Evolutionary conservation across 2,113 vertebrate species (phyloP).

Genomic region (Mesocricetus auratus): DNA sequence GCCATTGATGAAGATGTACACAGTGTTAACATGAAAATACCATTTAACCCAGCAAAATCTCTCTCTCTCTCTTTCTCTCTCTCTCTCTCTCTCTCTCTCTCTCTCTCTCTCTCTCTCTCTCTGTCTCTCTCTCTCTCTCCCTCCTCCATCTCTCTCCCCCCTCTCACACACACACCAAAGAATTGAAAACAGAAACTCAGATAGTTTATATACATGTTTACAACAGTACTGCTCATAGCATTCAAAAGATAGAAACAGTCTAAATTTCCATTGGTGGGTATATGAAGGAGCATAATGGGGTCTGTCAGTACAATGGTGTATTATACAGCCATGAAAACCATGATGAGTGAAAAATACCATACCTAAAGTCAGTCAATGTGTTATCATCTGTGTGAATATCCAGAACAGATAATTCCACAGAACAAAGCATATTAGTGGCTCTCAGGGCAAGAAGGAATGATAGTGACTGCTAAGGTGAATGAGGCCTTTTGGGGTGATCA

Average conservation of each 20-base stretch:
- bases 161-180: not conserved
- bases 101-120: no score
- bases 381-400: not conserved
- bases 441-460: not conserved
- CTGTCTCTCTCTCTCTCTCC: no score
- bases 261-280: not conserved
- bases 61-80: no score
- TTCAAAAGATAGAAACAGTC: not conserved
- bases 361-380: rapidly evolving
- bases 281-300: not conserved
- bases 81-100: no score
- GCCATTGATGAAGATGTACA: not conserved
- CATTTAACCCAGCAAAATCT: not conserved
- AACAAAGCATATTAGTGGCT: not conserved
- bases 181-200: not conserved
- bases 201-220: not conserved
- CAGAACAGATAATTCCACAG: not conserved
- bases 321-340: not conserved
- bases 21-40: not conserved
- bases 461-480: not conserved
- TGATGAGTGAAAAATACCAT: not conserved
- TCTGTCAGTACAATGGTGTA: not conserved
- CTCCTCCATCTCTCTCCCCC: no score
- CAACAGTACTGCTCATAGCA: not conserved
- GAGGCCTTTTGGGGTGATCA: not conserved